Base-by-base conservation (phyloP, 2,888 invertebrate species). In the Heteropelma amictum region DNA sequence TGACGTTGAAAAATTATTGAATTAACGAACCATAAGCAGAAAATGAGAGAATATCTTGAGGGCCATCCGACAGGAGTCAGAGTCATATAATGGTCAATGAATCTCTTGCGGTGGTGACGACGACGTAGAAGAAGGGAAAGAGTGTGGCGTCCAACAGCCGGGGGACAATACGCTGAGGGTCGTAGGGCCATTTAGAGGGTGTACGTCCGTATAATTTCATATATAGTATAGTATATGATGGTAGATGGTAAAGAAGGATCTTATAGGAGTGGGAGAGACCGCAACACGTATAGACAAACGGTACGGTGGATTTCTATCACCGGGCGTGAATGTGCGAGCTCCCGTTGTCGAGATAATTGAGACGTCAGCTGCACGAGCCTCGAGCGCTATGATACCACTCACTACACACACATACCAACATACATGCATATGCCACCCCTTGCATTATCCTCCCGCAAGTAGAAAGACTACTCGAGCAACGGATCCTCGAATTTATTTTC, bases 331-430 rank as follows among this genome's bases (percentile, higher is more conserved):
- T 86, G 84, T 81, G 82, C 82, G 81, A 84, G 82, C 79, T 82
- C 80, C 79, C 54, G 72, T 84, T 79, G 82, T 82, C 77, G 85
- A 86, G 86, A 87, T 88, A 88, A 88, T 88, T 88, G 88, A 88
- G 85, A 86, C 87, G 88, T 88, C 88, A 88, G 86, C 86, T 86
- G 88, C 88, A 88, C 80, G 82, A 82, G 82, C 85, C 81, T 80
- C 82, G 72, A 80, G 84, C 82, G 80, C 81, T 82, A 82, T 84
- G 83, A 86, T 85, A 85, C 69, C 60, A 72, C 67, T 67, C 51
- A 71, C 72, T 35, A 35, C 19, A 35, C 7, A n/a, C 49, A 40
- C 45, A 12, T 54, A 35, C 40, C 12, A 30, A 40, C 60, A 51
- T 14, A 28, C 3, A 14, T 28, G 17, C 40, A 30, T 14, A 40